Evolutionary conservation across 2,888 invertebrate genomes (phyloP).

Genomic region (Hydroisotoma schaefferi): DNA sequence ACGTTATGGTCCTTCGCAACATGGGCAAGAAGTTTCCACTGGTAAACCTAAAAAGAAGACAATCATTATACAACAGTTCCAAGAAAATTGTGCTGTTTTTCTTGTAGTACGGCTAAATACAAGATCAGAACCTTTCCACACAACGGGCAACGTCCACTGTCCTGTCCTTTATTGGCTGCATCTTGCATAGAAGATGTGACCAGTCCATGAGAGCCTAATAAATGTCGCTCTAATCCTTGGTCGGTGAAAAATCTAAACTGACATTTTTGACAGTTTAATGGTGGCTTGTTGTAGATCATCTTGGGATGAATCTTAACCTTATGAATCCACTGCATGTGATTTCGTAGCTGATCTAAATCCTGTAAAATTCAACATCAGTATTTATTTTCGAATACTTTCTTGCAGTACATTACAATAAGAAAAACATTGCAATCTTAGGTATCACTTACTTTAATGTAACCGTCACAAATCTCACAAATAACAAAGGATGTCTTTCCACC

Average conservation of each 20-base stretch:
- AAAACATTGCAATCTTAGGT: neutral
- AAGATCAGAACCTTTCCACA: conserved; percentile 72
- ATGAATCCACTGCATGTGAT: conserved; percentile 98
- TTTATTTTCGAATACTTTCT: neutral
- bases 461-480: conserved; percentile 95
- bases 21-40: conserved; percentile 88
- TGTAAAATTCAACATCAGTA: conserved; percentile 45
- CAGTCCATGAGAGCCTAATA: conserved; percentile 87
- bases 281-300: conserved; percentile 92
- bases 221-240: conserved; percentile 91
- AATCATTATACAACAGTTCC: too few species aligned
- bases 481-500: conserved; percentile 74
- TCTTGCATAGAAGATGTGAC: conserved; percentile 87
- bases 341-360: conserved; percentile 86
- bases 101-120: neutral
- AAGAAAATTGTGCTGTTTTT: too few species aligned
- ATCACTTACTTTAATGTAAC: conserved; percentile 72
- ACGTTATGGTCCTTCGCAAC: conserved; percentile 88
- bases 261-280: conserved; percentile 93
- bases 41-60: conserved; percentile 86
- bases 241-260: conserved; percentile 96
- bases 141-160: conserved; percentile 89
- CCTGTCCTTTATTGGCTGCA: conserved; percentile 90
- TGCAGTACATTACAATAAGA: conserved; percentile 10
- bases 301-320: conserved; percentile 94